Evolutionary conservation across 2,797 vertebrate species (phyloP), one percentile per base, ranked within the genome.

Genomic region (Neosilurus mollespiculum): DNA sequence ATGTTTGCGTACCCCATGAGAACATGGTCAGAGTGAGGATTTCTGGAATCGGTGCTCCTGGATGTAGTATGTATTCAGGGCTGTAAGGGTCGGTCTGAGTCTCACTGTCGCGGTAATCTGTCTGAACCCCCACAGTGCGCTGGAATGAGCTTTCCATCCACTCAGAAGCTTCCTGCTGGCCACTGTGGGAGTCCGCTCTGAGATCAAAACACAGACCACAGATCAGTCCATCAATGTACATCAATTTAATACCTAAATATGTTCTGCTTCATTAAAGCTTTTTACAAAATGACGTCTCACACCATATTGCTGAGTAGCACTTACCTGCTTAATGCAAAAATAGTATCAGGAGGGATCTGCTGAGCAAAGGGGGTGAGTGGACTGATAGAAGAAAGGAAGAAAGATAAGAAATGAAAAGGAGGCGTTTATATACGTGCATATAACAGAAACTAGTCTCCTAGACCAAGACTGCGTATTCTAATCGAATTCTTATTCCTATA

Each of bases 31-130:
- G 91, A 2, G 94, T 94, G 86, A 99, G 92, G 83, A 99, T 94
- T 87, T 99, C 97, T 58, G 96, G 94, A 18, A 95, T 95, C 58
- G 94, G 89, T 1, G 94, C 94, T 51, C 94, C 94, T 1, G 94
- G 90, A 26, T 70, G 89, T 12, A 96, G 84, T n/a, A 94, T 78
- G 54, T 96, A 97, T 56, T 95, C 94, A 9, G 97, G 96, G 83
- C 94, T 95, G 89, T 96, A 99, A 0, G 97, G 97, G 76, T 99
- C 96, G 0, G 98, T 99, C 89, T 99, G 98, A 5, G 95, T 87
- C 90, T 99, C 98, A 20, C 95, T 95, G 86, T 99, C 98, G 73
- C 97, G 95, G 90, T 96, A 99, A 89, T 98, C 97, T 0, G 97
- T 99, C 91, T 99, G 98, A n/a, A 96, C 94, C 2, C 90, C 95